A percentile compares a stretch with the other conserved stretches of the same genome.
These are phyloP conservation scores for Monoplex corrugatus DNA, from an alignment of 2,888 invertebrate genomes.

Conservation along the genomic window DNA sequence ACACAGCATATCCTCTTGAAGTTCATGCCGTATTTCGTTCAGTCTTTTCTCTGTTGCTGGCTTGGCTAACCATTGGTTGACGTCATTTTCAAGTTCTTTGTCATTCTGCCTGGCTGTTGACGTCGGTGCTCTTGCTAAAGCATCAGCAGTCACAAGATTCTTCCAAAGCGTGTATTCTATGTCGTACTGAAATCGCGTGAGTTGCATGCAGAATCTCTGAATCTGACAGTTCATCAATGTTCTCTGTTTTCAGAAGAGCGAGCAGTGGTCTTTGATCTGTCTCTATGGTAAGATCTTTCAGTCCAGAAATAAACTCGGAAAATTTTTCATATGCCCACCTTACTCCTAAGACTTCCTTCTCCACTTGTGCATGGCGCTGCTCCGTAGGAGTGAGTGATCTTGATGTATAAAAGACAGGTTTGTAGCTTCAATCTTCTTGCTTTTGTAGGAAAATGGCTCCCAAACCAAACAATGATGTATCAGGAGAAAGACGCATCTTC, in stretches of 20 bases:
- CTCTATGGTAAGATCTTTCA: slow-evolving; percentile 19
- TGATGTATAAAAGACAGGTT: no score
- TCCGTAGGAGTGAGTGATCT: no score
- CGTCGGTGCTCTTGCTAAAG: not conserved
- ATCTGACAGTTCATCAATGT: slow-evolving; percentile 9
- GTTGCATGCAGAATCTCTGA: slow-evolving; percentile 26
- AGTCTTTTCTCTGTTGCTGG: slow-evolving; percentile 32
- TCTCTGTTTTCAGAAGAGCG: slow-evolving; percentile 23
- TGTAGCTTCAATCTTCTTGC: no score
- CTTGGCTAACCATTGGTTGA: not conserved
- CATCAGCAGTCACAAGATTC: slow-evolving; percentile 15
- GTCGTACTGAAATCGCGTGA: slow-evolving; percentile 8
- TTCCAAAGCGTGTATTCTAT: slow-evolving; percentile 9
- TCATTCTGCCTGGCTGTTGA: not conserved
- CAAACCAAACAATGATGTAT: no score
- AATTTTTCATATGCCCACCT: slow-evolving; percentile 42
- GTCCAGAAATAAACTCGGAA: not conserved
- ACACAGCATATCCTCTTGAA: not conserved
- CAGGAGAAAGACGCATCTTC: no score
- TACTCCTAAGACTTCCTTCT: slow-evolving; percentile 4
- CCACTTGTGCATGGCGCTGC: no score
- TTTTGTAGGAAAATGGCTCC: no score
- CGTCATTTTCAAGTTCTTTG: not conserved
- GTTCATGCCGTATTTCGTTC: slow-evolving; percentile 4
- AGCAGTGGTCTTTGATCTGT: slow-evolving; percentile 38